These are phyloP conservation scores for Epinotia nisella DNA, from an alignment of 2,888 invertebrate genomes.

Conservation along the genomic window DNA sequence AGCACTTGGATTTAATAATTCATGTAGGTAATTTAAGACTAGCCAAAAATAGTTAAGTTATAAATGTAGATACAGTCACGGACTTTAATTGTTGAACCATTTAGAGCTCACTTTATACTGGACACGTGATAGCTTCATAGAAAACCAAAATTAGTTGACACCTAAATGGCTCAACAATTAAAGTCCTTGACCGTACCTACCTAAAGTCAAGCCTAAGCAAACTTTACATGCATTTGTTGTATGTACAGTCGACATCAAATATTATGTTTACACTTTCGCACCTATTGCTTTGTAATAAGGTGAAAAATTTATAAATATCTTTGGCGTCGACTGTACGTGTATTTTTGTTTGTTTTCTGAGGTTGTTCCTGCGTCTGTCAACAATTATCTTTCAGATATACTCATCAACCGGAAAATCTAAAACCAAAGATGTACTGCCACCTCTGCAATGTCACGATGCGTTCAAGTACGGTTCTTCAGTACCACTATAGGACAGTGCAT, in stretches of 20 bases:
- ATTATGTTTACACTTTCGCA: no score
- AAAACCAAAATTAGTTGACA: no score
- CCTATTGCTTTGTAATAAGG: no score
- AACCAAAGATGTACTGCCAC: conserved; percentile 54
- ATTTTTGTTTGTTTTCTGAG: not conserved
- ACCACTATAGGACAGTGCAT: conserved; percentile 61
- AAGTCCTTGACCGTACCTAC: no score
- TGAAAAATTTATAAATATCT: no score
- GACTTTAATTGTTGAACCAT: no score
- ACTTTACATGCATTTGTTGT: no score
- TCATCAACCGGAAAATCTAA: conserved; percentile 50
- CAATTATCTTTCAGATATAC: conserved; percentile 53
- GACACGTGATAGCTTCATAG: no score
- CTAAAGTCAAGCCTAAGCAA: not conserved
- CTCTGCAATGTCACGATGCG: conserved; percentile 53
- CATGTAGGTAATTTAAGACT: not conserved
- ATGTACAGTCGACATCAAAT: no score
- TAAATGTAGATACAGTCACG: no score
- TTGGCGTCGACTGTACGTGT: not conserved
- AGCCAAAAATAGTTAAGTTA: not conserved
- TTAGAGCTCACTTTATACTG: no score
- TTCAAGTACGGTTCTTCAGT: conserved; percentile 55
- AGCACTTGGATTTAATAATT: not conserved
- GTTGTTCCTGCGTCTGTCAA: not conserved
- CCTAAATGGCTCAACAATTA: no score